These are phyloP conservation scores for Balaeniceps rex DNA, from an alignment of 2,113 vertebrate genomes.

Conservation along the genomic window DNA sequence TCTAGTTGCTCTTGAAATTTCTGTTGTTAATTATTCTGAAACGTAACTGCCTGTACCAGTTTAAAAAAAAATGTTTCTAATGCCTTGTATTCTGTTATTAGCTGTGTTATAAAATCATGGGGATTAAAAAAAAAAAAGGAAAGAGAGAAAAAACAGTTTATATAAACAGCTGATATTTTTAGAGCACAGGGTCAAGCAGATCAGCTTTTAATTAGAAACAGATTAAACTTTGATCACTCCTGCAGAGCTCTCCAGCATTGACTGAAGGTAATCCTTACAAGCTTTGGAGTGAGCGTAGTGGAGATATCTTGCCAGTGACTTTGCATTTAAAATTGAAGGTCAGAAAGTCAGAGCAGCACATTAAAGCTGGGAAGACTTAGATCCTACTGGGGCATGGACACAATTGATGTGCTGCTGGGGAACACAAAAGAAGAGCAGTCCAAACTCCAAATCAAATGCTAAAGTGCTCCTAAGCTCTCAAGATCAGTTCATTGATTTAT, in stretches of 20 bases:
- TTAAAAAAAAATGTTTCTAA: not conserved
- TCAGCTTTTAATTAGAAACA: conserved; percentile 56
- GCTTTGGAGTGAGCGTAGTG: not conserved
- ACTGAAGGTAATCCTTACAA: conserved; percentile 40
- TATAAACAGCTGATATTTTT: conserved; percentile 60
- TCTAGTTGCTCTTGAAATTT: not conserved
- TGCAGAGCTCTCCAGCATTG: not conserved
- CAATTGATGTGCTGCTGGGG: not conserved
- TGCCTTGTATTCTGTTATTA: not conserved
- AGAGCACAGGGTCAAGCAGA: conserved; percentile 25
- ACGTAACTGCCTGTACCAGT: not conserved
- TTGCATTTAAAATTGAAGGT: conserved; percentile 37
- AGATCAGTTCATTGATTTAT: not conserved
- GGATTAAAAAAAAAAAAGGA: not conserved
- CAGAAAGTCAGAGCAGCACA: conserved; percentile 12
- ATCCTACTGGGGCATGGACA: not conserved
- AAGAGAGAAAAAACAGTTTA: not conserved
- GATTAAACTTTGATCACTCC: conserved; percentile 53
- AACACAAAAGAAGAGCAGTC: not conserved
- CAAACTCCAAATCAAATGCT: not conserved
- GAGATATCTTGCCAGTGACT: not conserved
- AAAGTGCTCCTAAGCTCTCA: not conserved
- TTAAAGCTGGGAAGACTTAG: not conserved
- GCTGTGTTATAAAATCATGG: not conserved
- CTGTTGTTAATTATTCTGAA: not conserved